Conservation (phyloP, 2,797 vertebrate genomes). For the Lagodon rhomboides region DNA sequence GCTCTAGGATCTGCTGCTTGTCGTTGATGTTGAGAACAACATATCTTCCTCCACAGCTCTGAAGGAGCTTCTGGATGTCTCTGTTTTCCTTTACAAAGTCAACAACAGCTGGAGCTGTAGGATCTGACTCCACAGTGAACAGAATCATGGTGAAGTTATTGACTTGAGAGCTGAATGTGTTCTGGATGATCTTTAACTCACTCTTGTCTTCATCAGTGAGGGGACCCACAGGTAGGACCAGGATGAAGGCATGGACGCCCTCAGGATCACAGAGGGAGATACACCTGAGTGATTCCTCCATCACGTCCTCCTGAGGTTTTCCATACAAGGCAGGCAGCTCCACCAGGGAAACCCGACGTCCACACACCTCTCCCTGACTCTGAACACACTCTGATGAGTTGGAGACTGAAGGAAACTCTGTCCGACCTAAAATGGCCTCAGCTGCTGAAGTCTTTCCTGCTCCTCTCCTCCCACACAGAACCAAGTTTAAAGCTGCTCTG, state of each 20-base stretch:
- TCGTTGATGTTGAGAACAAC: slow-evolving; percentile 28
- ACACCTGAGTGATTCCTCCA: slow-evolving; percentile 85
- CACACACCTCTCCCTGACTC: slow-evolving; percentile 47
- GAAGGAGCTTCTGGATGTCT: slow-evolving; percentile 8
- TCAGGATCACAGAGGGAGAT: slow-evolving; percentile 60
- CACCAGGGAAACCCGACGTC: slow-evolving; percentile 48
- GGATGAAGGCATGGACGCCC: slow-evolving; percentile 77
- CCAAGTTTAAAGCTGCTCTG: slow-evolving; percentile 10
- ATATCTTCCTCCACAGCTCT: slow-evolving; percentile 32
- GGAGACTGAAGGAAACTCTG: slow-evolving; percentile 19
- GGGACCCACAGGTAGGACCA: slow-evolving; percentile 42
- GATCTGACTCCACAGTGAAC: slow-evolving; percentile 52
- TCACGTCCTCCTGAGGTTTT: slow-evolving; percentile 58
- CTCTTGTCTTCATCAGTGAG: slow-evolving; percentile 63
- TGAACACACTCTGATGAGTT: slow-evolving; percentile 33
- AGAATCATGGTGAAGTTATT: slow-evolving; percentile 51
- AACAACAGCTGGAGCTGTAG: background rate
- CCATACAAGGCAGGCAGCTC: slow-evolving; percentile 76
- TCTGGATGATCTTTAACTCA: slow-evolving; percentile 57
- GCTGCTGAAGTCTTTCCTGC: slow-evolving; percentile 43
- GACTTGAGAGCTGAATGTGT: slow-evolving; percentile 47
- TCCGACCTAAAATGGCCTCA: slow-evolving; percentile 36
- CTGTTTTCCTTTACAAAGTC: background rate
- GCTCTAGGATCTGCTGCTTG: slow-evolving; percentile 10
- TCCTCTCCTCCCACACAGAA: slow-evolving; percentile 42